Evolutionary conservation across 2,888 invertebrate genomes (phyloP), one percentile per base, ranked within the genome.

Genomic region (Polymixis lichenea): DNA sequence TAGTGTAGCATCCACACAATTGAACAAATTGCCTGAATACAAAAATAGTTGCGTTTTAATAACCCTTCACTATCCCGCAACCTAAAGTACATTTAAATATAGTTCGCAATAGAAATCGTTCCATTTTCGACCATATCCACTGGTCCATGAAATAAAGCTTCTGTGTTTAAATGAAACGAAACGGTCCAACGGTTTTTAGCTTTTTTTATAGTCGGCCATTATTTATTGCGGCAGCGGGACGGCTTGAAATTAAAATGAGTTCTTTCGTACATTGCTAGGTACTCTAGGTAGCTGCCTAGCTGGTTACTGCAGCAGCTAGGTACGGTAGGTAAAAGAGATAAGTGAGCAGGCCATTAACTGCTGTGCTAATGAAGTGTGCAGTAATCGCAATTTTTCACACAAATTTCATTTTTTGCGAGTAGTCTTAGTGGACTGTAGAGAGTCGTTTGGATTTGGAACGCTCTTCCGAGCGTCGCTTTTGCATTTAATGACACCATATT

Each of bases 121-220:
- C 58, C 76, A 83, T 86, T 90, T 81, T 90, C 90, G 88, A 82
- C 86, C 71, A 83, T 77, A 81, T 83, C 85, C 90, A 87, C 82
- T 86, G 83, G 91, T 68, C 90, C 93, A 90, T 93, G 93, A 94
- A 94, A 94, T 94, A 92, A 92, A 92, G 86, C 89, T 87, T 85
- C 91, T 88, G 92, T 93, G 91, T 94, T 93, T 93, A 92, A 94
- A 94, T 93, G 91, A 92, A 93, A 91, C 90, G 91, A 89, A 89
- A 88, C 91, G 89, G 79, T 91, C 83, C 85, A 88, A 80, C 86
- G 83, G 86, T 90, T 93, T 92, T 90, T 83, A 79, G 82, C 73
- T 88, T 91, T 92, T 92, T 92, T 89, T 91, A 86, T 86, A 75
- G 82, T 72, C 69, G 77, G 85, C 87, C 81, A 91, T 91, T 91